Evolutionary conservation across 1,140 invertebrate species (phyloP), one percentile per base, ranked within the genome.

Genomic region (Euglossa dilemma): DNA sequence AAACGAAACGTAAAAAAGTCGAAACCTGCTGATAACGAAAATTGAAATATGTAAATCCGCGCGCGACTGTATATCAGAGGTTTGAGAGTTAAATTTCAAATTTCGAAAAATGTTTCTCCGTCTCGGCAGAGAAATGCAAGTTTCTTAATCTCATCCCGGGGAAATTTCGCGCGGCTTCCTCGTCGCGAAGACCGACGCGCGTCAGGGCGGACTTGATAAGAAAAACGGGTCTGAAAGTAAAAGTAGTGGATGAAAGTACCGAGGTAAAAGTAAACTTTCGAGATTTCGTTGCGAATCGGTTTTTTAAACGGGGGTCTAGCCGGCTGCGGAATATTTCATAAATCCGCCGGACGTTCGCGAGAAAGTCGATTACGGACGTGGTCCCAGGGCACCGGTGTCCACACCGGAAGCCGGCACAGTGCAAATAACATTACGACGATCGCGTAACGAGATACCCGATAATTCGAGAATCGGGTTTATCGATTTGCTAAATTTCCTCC

Each of bases 261-360:
- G n/a, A 11, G 45, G 45, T 70, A 70, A 70, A 70, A 70, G 67
- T 70, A 50, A 23, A 50, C 47, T 70, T 52, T 72, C 20, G 14
- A 57, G 20, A 43, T 36, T 45, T 36, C 18, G 2, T 57, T 3
- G 70, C 0, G 25, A 70, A 23, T n/a, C n/a, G 3, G 47, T 4
- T 70, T 8, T 70, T 25, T 47, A 25, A 50, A n/a, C 12, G 7
- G 9, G 14, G 23, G 6, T 47, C 23, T 11, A n/a, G 9, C 2
- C 23, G 14, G 43, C 3, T n/a, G 9, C 23, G 43, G 66, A 47
- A 57, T 57, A 67, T n/a, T n/a, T 14, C n/a, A n/a, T 36, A n/a
- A 47, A n/a, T 20, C 14, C 14, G 14, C 52, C 16, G 52, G 52
- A 54, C 52, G 14, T 71, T 36, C 50, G 18, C 50, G 25, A 36